phyloP scores from a whole-genome alignment of 2,113 vertebrate species.

The Chlamydotis undulata region DNA sequence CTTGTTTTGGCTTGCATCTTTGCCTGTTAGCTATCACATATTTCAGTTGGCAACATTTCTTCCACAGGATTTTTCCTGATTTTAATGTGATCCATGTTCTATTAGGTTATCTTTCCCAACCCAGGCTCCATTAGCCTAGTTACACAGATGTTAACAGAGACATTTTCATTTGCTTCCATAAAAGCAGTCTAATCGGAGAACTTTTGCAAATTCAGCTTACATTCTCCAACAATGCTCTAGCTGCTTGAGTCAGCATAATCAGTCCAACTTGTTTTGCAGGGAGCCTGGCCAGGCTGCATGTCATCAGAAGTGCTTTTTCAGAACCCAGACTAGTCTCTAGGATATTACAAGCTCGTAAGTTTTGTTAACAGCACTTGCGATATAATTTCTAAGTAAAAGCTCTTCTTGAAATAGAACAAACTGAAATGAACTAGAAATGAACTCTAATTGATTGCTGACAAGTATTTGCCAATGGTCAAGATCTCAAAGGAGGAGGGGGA shows the following conservation, averaged over 20 bases:
- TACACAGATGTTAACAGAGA: background rate
- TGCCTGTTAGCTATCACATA: background rate
- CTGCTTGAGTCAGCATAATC: background rate
- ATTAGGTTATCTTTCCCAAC: background rate
- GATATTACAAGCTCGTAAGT: background rate
- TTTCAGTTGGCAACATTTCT: background rate
- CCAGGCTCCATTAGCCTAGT: background rate
- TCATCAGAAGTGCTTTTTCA: background rate
- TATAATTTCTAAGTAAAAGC: background rate
- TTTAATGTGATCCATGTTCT: background rate
- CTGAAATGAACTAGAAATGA: background rate
- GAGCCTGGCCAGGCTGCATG: background rate
- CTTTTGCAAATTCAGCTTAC: background rate
- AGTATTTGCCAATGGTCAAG: background rate
- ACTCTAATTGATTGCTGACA: background rate
- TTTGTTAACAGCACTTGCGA: background rate
- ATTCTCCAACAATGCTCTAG: background rate
- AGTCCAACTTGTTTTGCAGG: background rate
- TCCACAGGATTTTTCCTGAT: background rate
- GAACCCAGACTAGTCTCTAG: background rate
- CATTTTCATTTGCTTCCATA: background rate
- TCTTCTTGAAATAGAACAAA: background rate
- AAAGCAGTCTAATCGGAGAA: background rate
- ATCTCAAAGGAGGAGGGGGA: background rate
- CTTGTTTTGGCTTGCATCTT: background rate